These are phyloP conservation scores for Zosterops hypoxanthus DNA, from an alignment of 2,113 vertebrate species.

Conservation along the genomic window DNA sequence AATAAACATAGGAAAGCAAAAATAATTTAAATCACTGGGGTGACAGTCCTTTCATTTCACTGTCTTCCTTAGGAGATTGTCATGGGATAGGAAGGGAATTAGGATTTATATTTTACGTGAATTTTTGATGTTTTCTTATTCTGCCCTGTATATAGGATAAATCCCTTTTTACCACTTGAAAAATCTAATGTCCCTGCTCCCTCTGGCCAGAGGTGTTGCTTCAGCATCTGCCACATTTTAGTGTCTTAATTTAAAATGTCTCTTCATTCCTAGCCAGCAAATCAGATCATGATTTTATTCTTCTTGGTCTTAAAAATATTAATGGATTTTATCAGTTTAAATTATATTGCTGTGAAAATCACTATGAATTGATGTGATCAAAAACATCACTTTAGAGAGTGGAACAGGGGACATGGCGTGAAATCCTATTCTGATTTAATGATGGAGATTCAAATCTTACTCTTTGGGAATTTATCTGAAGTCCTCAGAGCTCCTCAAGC, in stretches of 20 bases:
- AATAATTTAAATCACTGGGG: not conserved
- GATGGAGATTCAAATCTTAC: not conserved
- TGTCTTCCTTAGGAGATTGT: not conserved
- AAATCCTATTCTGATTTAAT: not conserved
- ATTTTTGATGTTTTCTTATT: not conserved
- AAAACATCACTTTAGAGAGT: not conserved
- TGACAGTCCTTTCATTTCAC: not conserved
- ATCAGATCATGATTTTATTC: not conserved
- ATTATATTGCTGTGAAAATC: not conserved
- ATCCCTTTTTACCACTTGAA: not conserved
- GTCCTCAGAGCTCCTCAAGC: not conserved
- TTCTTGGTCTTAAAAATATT: not conserved
- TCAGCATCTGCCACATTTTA: not conserved
- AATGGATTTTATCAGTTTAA: not conserved
- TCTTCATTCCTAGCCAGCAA: not conserved
- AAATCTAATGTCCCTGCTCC: not conserved
- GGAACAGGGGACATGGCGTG: not conserved
- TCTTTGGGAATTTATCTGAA: not conserved
- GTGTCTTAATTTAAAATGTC: not conserved
- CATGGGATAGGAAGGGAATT: not conserved
- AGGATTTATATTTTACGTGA: not conserved
- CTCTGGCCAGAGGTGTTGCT: not conserved
- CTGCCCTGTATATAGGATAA: not conserved
- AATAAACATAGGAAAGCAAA: not conserved
- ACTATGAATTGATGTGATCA: not conserved